phyloP scores from a whole-genome alignment of 2,888 invertebrate species.

The Hedya salicella region DNA sequence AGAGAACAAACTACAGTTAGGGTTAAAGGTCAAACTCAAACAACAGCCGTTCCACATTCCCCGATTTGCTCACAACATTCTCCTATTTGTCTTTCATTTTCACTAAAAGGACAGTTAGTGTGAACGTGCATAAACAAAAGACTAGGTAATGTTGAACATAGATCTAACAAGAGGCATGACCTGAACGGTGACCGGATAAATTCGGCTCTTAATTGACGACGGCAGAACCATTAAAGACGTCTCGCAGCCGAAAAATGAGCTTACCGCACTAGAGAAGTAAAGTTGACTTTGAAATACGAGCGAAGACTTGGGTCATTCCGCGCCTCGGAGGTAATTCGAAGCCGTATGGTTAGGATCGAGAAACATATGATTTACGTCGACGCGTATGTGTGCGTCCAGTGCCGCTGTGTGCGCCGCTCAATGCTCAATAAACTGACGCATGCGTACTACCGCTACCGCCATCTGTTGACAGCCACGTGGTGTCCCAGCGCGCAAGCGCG shows the following conservation, averaged over 20 bases:
- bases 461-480: constrained; percentile 82
- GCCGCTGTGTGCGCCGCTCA: constrained; percentile 58
- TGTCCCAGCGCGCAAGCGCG: constrained; percentile 64
- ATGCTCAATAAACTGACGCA: constrained; percentile 74
- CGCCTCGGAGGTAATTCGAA: constrained; percentile 73
- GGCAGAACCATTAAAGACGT: constrained; percentile 45
- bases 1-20: neutral
- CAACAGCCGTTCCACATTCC: neutral
- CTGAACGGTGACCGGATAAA: constrained; percentile 65
- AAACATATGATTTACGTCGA: constrained; percentile 80
- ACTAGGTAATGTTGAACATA: constrained; percentile 36
- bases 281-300: constrained; percentile 49
- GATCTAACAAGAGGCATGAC: constrained; percentile 50
- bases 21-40: neutral
- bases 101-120: neutral
- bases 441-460: constrained; percentile 74
- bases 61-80: neutral
- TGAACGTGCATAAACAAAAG: neutral
- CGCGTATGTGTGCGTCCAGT: constrained; percentile 53
- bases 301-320: constrained; percentile 73
- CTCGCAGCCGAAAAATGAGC: constrained; percentile 49
- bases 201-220: constrained; percentile 73
- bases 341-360: constrained; percentile 75
- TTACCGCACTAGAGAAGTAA: constrained; percentile 45
- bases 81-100: neutral